phyloP scores from a whole-genome alignment of 1,140 invertebrate genomes.

The Trachelipus rathkii region DNA sequence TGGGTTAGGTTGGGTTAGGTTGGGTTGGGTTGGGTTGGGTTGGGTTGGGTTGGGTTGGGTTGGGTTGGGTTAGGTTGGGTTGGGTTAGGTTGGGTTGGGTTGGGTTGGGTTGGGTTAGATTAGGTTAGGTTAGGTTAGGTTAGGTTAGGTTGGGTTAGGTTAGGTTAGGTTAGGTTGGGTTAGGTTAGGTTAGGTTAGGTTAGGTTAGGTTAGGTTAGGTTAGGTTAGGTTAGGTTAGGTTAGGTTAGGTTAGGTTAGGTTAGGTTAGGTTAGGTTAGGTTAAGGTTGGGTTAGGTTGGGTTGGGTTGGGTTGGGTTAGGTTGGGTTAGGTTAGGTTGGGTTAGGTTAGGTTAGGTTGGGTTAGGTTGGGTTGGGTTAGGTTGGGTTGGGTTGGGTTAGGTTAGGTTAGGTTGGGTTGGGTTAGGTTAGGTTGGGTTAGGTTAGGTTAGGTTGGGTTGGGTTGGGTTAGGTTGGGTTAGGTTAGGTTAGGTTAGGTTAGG shows the following conservation, averaged over 20 bases:
- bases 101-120: constrained; percentile 25
- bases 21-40: constrained; percentile 19
- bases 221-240: constrained; percentile 20
- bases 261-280: constrained; percentile 16
- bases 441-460: constrained; percentile 21
- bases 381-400: constrained; percentile 18
- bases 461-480: constrained; percentile 21
- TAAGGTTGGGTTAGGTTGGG: constrained; percentile 24
- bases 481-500: constrained; percentile 21
- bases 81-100: constrained; percentile 19
- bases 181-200: constrained; percentile 23
- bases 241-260: constrained; percentile 19
- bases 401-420: constrained; percentile 22
- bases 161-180: constrained; percentile 24
- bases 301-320: constrained; percentile 26
- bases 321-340: constrained; percentile 24
- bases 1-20: constrained; percentile 22
- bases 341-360: constrained; percentile 22
- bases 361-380: constrained; percentile 20
- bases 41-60: constrained; percentile 19
- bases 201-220: constrained; percentile 21
- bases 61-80: constrained; percentile 20
- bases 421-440: constrained; percentile 23
- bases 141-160: constrained; percentile 14
- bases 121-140: too few species aligned